Evolutionary conservation across 2,797 vertebrate species (phyloP), one percentile per base, ranked within the genome.

Genomic region (Xyrichtys novacula): DNA sequence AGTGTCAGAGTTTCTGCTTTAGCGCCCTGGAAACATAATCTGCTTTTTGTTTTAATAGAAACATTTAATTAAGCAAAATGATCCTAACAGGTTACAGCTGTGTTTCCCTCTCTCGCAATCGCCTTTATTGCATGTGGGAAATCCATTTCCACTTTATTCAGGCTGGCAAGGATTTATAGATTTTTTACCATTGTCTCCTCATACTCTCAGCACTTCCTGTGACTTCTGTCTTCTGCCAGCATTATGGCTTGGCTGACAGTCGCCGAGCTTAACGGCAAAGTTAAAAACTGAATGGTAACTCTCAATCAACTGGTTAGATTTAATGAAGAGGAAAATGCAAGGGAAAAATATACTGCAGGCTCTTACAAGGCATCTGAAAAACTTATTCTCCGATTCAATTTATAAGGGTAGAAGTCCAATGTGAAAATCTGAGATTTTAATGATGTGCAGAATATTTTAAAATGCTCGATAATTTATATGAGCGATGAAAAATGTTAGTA

Each of bases 11-110:
- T 84, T 80, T 78, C 56, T 67, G 48, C 61, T 74, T 69, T 84
- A 76, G 57, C 31, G 4, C 83, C 85, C 64, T 29, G 50, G 77
- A 87, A 84, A 86, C 70, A 61, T 78, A 71, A 87, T 86, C 70
- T 73, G 71, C 67, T 74, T 84, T 74, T 83, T 78, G 74, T 81
- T 87, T 89, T 88, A 86, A 85, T 78, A 89, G 85, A 89, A 86
- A 83, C 73, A 88, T 88, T 89, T 86, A 82, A 93, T 92, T 89
- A 90, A 87, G 79, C 76, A 80, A 85, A 90, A 89, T 89, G 60
- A 89, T 85, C 71, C 64, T 86, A 89, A 87, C 71, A 87, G 83
- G 68, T 83, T 84, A 71, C 81, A 92, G 86, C 78, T 87, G 88
- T 66, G 54, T 70, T 71, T 55, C 44, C 72, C 50, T 39, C 66